Conservation (phyloP, 2,113 vertebrate genomes). For the Phaethornis superciliosus region DNA sequence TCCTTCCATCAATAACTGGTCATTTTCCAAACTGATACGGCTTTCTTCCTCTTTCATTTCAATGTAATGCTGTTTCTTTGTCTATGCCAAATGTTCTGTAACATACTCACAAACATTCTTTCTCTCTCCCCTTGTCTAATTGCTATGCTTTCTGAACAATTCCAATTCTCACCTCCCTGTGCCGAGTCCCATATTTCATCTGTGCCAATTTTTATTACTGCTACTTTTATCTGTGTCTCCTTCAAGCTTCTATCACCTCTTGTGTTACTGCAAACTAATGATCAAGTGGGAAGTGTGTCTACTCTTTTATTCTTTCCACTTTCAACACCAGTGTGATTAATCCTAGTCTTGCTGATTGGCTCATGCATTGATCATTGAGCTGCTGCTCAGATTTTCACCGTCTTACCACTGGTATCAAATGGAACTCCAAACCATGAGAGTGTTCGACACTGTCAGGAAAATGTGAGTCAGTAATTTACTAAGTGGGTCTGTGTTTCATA, state of each 20-base stretch:
- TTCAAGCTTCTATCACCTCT: slow-evolving; percentile 4
- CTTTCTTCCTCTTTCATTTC: background rate
- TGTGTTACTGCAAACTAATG: background rate
- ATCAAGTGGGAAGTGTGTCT: slow-evolving; percentile 14
- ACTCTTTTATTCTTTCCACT: slow-evolving; percentile 20
- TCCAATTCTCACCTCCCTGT: background rate
- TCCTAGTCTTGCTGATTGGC: background rate
- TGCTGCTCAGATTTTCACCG: background rate
- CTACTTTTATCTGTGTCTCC: background rate
- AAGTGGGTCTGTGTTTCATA: background rate
- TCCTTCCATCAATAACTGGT: background rate
- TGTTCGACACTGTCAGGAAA: background rate
- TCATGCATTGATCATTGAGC: background rate
- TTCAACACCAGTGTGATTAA: slow-evolving; percentile 39
- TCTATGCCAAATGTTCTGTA: background rate
- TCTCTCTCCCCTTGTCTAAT: background rate
- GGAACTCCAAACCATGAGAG: background rate
- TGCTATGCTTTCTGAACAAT: background rate
- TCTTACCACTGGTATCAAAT: background rate
- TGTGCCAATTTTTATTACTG: slow-evolving; percentile 8
- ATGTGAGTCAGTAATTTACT: background rate
- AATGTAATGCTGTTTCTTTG: background rate
- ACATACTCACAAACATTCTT: background rate
- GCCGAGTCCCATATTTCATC: background rate
- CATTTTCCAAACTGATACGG: background rate